Conservation (phyloP, 2,888 invertebrate species). For the Theretra japonica region DNA sequence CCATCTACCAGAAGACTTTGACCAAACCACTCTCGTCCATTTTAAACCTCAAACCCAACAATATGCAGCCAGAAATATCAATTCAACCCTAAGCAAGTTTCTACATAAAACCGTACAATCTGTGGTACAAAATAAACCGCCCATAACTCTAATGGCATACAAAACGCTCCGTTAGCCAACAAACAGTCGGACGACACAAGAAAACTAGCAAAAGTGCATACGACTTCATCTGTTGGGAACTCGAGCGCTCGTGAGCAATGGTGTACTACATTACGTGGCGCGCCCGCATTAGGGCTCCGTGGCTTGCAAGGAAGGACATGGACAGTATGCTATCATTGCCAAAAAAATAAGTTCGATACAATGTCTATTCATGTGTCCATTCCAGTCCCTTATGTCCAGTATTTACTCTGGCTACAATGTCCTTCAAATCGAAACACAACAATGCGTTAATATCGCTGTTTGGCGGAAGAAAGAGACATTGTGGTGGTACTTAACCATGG, state of each 20-base stretch:
- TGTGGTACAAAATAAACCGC: constrained; percentile 4
- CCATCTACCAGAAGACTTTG: no score
- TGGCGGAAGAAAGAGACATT: no score
- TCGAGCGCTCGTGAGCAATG: constrained; percentile 59
- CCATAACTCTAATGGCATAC: constrained; percentile 25
- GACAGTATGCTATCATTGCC: constrained; percentile 5
- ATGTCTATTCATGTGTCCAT: no score
- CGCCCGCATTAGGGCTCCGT: constrained; percentile 35
- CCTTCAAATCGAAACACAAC: no score
- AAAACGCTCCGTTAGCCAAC: constrained; percentile 38
- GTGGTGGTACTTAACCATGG: no score
- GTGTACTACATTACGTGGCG: constrained; percentile 32
- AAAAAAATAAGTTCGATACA: no score
- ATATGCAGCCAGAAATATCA: background rate
- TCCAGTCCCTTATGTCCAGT: no score
- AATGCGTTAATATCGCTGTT: no score
- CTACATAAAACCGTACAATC: background rate
- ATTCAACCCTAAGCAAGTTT: background rate
- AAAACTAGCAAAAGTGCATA: constrained; percentile 40
- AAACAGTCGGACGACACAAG: constrained; percentile 33
- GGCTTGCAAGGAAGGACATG: background rate
- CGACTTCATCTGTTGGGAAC: constrained; percentile 67
- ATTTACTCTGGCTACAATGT: no score
- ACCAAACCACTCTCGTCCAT: no score
- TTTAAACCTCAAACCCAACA: no score